Evolutionary conservation across 1,140 invertebrate species (phyloP).

Genomic region (Agrypnia vestita): DNA sequence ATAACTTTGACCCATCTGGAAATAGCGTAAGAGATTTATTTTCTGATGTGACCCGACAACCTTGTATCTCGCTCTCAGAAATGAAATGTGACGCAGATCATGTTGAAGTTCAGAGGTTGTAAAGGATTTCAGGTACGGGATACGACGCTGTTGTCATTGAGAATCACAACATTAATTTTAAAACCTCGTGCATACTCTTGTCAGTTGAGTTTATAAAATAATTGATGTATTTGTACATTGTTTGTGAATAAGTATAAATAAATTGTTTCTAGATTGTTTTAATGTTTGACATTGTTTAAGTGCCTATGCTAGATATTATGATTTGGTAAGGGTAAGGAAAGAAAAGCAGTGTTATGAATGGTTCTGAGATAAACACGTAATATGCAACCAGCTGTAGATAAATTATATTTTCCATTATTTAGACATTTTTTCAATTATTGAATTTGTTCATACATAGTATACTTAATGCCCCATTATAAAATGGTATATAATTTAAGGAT

Average conservation of each 20-base stretch:
- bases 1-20: no score
- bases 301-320: slow-evolving; percentile 40
- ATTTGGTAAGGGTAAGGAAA: slow-evolving; percentile 20
- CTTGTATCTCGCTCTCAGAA: no score
- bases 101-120: no score
- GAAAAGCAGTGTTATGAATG: not conserved
- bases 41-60: no score
- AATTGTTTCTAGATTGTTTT: slow-evolving; percentile 16
- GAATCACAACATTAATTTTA: no score
- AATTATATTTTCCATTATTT: slow-evolving; percentile 7
- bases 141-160: no score
- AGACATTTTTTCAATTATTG: slow-evolving; percentile 21
- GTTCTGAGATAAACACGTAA: slow-evolving; percentile 10
- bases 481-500: slow-evolving; percentile 13
- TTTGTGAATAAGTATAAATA: not conserved
- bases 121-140: no score
- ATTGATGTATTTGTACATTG: not conserved
- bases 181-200: no score
- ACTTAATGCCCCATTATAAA: not conserved
- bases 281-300: slow-evolving; percentile 41
- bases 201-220: no score
- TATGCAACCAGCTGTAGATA: slow-evolving; percentile 23
- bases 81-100: no score
- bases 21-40: no score
- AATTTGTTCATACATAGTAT: not conserved